Conservation (phyloP, 1,140 invertebrate species). For the Philotrypesis tridentata region DNA sequence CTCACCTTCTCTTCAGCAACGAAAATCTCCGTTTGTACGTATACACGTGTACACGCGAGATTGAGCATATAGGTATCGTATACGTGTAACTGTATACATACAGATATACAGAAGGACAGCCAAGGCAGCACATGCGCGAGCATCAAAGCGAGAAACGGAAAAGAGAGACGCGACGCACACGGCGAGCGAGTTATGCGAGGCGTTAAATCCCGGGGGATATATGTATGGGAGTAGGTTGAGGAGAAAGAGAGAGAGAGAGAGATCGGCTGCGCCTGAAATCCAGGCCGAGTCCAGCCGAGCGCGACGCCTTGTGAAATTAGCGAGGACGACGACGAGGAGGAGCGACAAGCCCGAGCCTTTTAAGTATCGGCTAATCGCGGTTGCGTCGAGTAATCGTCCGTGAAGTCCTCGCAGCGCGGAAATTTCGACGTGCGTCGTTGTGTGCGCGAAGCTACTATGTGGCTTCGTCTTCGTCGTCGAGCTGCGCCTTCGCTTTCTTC, state of each 20-base stretch:
- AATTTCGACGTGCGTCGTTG: background rate
- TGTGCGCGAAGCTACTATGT: background rate
- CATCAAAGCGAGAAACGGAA: background rate
- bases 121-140: background rate
- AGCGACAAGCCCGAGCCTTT: background rate
- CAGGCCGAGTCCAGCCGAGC: slow-evolving; percentile 60
- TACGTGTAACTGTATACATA: too few species aligned
- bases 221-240: too few species aligned
- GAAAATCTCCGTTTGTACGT: too few species aligned
- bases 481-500: background rate
- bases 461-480: background rate
- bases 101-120: too few species aligned
- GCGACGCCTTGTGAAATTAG: slow-evolving; percentile 40
- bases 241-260: too few species aligned
- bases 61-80: too few species aligned
- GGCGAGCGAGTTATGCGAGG: slow-evolving; percentile 54
- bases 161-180: slow-evolving; percentile 20
- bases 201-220: slow-evolving; percentile 66
- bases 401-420: slow-evolving; percentile 2
- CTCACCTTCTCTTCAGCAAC: too few species aligned
- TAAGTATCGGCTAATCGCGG: slow-evolving; percentile 33
- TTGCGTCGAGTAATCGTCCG: slow-evolving; percentile 36
- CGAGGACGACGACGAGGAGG: background rate
- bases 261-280: slow-evolving; percentile 58
- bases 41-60: too few species aligned